phyloP scores from a whole-genome alignment of 2,888 invertebrate genomes.

The Lacanobia oleracea region DNA sequence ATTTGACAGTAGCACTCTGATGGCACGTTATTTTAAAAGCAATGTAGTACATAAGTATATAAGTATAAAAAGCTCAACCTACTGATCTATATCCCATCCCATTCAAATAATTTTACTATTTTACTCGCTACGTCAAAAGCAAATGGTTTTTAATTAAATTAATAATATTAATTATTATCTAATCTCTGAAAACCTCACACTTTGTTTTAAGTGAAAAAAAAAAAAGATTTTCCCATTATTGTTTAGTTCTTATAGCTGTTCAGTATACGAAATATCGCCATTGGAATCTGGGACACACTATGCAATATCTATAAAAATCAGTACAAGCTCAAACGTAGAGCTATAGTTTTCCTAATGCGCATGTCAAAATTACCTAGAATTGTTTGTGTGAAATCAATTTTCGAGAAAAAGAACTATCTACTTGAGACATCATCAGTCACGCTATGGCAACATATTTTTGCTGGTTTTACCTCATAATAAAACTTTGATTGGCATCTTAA shows the following conservation, averaged over 20 bases:
- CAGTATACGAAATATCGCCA: slow-evolving; percentile 5
- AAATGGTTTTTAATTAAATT: not conserved
- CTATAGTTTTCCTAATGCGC: not conserved
- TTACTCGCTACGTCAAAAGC: not conserved
- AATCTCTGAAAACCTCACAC: not conserved
- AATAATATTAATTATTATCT: too few relatives aligned
- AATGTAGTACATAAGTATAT: not conserved
- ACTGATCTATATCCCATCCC: not conserved
- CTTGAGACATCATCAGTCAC: not conserved
- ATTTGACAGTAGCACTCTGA: not conserved
- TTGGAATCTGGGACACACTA: slow-evolving; percentile 33
- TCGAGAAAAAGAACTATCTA: not conserved
- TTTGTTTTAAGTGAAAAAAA: slow-evolving; percentile 3
- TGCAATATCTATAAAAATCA: not conserved
- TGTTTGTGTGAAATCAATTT: not conserved
- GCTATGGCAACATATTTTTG: not conserved
- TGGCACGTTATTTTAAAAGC: not conserved
- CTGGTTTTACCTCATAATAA: slow-evolving; percentile 28
- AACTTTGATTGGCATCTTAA: not conserved
- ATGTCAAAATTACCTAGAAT: not conserved
- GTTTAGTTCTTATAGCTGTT: slow-evolving; percentile 7
- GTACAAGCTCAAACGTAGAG: not conserved
- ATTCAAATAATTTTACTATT: not conserved
- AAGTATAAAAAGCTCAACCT: too few relatives aligned
- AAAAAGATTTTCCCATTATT: slow-evolving; percentile 33